These are phyloP conservation scores for Alethe diademata DNA, from an alignment of 2,113 vertebrate genomes.

Conservation along the genomic window DNA sequence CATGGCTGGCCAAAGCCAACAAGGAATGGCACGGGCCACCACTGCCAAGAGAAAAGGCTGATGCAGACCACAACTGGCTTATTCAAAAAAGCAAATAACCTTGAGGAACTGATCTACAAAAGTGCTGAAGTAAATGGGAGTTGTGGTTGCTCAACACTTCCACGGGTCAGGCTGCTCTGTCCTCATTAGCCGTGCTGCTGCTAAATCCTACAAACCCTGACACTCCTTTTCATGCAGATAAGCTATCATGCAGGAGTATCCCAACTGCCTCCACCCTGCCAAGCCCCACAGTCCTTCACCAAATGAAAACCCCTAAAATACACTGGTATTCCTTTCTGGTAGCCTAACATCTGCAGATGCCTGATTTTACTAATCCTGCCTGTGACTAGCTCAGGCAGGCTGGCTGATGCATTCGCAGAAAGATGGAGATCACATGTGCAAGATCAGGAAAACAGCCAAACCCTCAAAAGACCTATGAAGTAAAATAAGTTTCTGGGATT, in stretches of 20 bases:
- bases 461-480: constrained; percentile 16
- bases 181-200: not conserved
- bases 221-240: not conserved
- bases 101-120: not conserved
- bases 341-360: not conserved
- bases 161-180: not conserved
- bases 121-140: not conserved
- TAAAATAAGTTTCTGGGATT: constrained; percentile 27
- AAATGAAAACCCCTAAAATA: not conserved
- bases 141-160: constrained; percentile 1
- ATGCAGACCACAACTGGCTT: not conserved
- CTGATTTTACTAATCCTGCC: constrained; percentile 12
- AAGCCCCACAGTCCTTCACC: not conserved
- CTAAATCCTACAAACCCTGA: not conserved
- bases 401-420: constrained; percentile 24
- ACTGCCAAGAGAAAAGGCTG: not conserved
- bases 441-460: constrained; percentile 46
- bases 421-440: constrained; percentile 33
- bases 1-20: not conserved
- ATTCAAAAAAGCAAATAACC: constrained; percentile 1
- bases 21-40: not conserved
- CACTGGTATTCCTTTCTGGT: not conserved
- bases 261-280: not conserved
- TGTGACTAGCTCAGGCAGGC: constrained; percentile 59
- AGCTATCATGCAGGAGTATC: not conserved